Evolutionary conservation across 2,888 invertebrate genomes (phyloP).

Genomic region (Tromatobia lineatoria): DNA sequence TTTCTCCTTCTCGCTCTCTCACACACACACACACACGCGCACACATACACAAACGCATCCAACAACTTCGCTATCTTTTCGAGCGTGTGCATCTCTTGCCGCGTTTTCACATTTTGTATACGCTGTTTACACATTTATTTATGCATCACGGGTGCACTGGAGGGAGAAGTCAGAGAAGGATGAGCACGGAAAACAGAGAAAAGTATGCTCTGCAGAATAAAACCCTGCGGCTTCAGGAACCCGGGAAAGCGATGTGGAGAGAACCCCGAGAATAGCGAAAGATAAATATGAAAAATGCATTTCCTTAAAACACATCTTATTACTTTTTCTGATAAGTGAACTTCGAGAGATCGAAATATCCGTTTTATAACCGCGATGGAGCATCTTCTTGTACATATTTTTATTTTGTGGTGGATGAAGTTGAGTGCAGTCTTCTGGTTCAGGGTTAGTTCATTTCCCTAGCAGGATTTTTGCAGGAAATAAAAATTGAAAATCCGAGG

Average conservation of each 20-base stretch:
- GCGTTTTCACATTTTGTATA: slow-evolving; percentile 52
- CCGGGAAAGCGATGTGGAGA: slow-evolving; percentile 10
- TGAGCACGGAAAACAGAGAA: neutral
- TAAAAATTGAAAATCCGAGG: neutral
- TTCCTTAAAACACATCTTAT: slow-evolving; percentile 6
- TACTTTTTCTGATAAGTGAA: neutral
- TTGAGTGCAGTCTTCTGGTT: neutral
- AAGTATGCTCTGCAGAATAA: slow-evolving; percentile 21
- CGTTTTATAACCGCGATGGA: neutral
- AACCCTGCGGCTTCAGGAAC: slow-evolving; percentile 7
- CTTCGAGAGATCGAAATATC: slow-evolving; percentile 20
- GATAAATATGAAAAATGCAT: slow-evolving; percentile 29
- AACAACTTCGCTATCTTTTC: slow-evolving; percentile 18
- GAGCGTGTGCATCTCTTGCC: slow-evolving; percentile 15
- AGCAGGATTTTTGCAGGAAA: neutral
- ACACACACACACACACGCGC: neutral
- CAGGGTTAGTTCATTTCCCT: neutral
- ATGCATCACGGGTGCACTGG: slow-evolving; percentile 12
- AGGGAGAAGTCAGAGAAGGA: neutral
- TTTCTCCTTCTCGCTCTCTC: neutral
- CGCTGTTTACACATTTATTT: slow-evolving; percentile 52
- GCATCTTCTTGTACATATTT: neutral
- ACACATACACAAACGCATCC: neutral
- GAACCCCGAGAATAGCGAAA: neutral
- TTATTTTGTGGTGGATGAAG: neutral